Conservation (phyloP, 1,140 invertebrate species). For the Drosophila kepulauana region DNA sequence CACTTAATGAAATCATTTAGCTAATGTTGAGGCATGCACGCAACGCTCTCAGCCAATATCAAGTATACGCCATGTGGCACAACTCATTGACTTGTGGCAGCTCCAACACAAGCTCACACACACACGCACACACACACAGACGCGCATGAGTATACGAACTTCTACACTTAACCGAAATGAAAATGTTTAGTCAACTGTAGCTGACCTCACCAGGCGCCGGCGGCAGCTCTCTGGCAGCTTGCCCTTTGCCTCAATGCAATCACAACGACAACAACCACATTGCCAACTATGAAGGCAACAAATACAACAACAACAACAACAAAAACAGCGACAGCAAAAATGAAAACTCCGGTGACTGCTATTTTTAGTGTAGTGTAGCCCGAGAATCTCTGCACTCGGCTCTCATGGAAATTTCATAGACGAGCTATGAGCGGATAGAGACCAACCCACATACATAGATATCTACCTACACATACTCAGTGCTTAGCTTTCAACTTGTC, state of each 20-base stretch:
- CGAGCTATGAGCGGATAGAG: background rate
- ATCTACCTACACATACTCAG: background rate
- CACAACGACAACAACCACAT: slow-evolving; percentile 35
- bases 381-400: slow-evolving; percentile 26
- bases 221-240: slow-evolving; percentile 9
- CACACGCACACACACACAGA: slow-evolving; percentile 2
- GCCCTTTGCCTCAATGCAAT: slow-evolving; percentile 14
- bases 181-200: slow-evolving; percentile 82
- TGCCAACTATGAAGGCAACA: slow-evolving; percentile 27
- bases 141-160: slow-evolving; percentile 6
- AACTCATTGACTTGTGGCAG: slow-evolving; percentile 75
- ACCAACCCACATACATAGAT: background rate
- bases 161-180: slow-evolving; percentile 61
- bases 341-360: slow-evolving; percentile 46
- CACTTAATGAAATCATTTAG: slow-evolving; percentile 77
- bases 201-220: slow-evolving; percentile 55
- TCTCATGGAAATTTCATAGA: slow-evolving; percentile 49
- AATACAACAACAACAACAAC: slow-evolving; percentile 21
- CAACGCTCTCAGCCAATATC: slow-evolving; percentile 61
- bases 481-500: slow-evolving; percentile 53
- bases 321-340: slow-evolving; percentile 25
- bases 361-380: slow-evolving; percentile 63
- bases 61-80: slow-evolving; percentile 75
- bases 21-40: slow-evolving; percentile 42
- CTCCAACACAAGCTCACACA: slow-evolving; percentile 1